Conservation (phyloP, 1,140 invertebrate species). For the Scylla paramamosain region DNA sequence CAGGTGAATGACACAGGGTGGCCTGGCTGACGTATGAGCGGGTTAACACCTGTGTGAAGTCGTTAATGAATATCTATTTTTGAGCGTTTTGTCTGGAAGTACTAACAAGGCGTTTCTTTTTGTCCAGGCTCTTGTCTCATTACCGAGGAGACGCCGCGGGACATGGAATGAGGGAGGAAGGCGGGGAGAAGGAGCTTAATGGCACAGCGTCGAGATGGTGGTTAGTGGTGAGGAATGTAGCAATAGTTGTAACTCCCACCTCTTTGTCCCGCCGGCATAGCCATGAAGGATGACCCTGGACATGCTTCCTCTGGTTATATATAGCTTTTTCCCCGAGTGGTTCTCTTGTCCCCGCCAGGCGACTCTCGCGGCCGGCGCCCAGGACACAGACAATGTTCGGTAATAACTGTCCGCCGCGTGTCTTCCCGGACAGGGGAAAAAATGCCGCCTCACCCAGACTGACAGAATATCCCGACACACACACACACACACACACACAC, state of each 20-base stretch:
- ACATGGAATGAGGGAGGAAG: background rate
- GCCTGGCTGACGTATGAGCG: too few relatives aligned
- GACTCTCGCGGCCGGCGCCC: too few relatives aligned
- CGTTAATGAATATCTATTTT: too few relatives aligned
- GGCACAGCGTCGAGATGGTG: background rate
- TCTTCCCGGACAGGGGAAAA: background rate
- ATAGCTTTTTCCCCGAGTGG: background rate
- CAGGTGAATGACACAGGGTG: background rate
- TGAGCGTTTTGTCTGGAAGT: too few relatives aligned
- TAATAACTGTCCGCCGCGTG: background rate
- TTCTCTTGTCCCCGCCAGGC: background rate
- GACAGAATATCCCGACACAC: constrained; percentile 21
- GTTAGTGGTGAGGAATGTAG: background rate
- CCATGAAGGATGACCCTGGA: background rate
- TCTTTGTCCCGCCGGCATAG: background rate
- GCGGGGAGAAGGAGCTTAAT: background rate
- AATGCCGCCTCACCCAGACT: background rate
- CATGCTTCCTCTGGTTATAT: background rate
- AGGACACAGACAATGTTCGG: background rate
- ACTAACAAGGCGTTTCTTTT: too few relatives aligned
- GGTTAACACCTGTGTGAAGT: too few relatives aligned
- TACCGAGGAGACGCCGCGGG: too few relatives aligned
- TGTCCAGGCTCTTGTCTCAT: too few relatives aligned
- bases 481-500: constrained; percentile 20
- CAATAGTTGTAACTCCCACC: background rate